Evolutionary conservation across 2,113 vertebrate genomes (phyloP).

Genomic region (Paralichthys olivaceus): DNA sequence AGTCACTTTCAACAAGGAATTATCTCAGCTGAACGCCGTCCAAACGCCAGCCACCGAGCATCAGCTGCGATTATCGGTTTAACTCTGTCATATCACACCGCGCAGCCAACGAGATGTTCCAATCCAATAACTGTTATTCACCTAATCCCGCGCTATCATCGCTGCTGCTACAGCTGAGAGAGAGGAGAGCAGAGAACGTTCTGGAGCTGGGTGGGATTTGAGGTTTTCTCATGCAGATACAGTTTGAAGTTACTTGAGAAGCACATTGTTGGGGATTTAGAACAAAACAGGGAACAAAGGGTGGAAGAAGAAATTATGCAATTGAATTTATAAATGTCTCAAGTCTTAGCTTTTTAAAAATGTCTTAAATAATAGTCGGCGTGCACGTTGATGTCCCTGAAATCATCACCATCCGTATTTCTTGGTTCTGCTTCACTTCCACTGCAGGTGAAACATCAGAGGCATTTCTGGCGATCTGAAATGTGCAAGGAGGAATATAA

Average conservation of each 20-base stretch:
- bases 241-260: no score
- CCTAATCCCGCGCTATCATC: conserved; percentile 42
- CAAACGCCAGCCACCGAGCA: conserved; percentile 17
- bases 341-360: no score
- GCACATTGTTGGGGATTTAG: neutral
- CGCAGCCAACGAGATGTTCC: conserved; percentile 8
- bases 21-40: conserved; percentile 34
- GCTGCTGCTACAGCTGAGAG: conserved; percentile 7
- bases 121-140: conserved; percentile 53
- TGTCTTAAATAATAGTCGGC: neutral
- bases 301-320: neutral
- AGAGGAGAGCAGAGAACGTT: neutral
- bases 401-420: neutral
- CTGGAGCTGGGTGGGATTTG: neutral
- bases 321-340: neutral
- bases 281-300: conserved; percentile 14
- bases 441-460: neutral
- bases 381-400: no score
- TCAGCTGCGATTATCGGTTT: conserved; percentile 36
- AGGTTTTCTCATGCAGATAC: neutral
- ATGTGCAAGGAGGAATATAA: neutral
- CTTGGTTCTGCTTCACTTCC: neutral
- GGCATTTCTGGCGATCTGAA: neutral
- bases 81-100: conserved; percentile 24
- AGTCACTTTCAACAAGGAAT: conserved; percentile 61